phyloP scores from a whole-genome alignment of 2,113 vertebrate genomes.

The Brachypteracias leptosomus region DNA sequence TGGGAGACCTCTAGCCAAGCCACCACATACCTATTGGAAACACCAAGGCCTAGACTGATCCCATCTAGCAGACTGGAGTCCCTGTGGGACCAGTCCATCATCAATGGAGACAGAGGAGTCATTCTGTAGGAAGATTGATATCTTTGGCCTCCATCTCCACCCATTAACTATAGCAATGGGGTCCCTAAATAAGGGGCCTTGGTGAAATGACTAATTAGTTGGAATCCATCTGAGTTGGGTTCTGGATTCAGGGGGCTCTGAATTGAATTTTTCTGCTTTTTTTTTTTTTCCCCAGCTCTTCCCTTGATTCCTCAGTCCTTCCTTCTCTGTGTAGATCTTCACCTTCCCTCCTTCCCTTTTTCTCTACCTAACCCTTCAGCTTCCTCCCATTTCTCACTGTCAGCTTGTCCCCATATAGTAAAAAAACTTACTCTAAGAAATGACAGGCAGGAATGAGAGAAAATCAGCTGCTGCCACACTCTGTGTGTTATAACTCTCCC shows the following conservation, averaged over 20 bases:
- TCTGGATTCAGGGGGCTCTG: background rate
- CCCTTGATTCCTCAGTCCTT: background rate
- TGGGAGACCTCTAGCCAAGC: background rate
- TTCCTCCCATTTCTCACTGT: background rate
- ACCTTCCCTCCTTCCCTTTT: background rate
- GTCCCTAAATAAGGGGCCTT: background rate
- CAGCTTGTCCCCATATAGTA: background rate
- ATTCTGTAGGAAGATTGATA: background rate
- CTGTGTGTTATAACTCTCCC: background rate
- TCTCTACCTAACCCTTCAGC: background rate
- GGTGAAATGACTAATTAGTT: background rate
- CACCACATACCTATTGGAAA: background rate
- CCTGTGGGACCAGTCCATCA: background rate
- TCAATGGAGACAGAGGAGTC: background rate
- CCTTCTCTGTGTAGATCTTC: background rate
- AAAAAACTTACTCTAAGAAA: background rate
- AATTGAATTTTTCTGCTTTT: background rate
- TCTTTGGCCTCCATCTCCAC: background rate
- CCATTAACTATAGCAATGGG: fast-evolving
- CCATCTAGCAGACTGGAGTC: background rate
- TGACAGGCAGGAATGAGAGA: background rate
- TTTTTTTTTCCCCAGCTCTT: background rate
- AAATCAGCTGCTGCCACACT: background rate
- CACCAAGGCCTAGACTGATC: background rate
- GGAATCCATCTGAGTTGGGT: background rate